Percentiles rank a stretch among this genome's conserved stretches.
Evolutionary conservation across 2,797 vertebrate genomes (phyloP).

Genomic region (Cyprinella venusta): DNA sequence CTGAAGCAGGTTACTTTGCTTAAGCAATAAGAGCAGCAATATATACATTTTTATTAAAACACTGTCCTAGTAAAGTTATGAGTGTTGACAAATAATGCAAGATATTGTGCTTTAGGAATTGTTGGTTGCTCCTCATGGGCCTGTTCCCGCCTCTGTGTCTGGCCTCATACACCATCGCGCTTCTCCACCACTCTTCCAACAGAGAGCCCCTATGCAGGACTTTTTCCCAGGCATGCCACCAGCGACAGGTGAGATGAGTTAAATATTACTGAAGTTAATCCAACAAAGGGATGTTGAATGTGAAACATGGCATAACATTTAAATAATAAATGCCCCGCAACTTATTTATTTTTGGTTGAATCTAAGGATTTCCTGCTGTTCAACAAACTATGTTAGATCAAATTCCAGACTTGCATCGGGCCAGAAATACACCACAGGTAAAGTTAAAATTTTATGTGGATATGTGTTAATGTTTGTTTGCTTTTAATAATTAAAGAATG

Average conservation of each 20-base stretch:
- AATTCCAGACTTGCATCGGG: constrained; percentile 85
- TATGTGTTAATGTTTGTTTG: not conserved
- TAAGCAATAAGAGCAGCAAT: not conserved
- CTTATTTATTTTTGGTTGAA: not conserved
- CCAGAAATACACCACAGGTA: constrained; percentile 77
- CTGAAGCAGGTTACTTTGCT: not conserved
- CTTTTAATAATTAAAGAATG: constrained; percentile 56
- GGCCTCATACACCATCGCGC: constrained; percentile 84
- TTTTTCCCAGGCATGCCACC: constrained; percentile 85
- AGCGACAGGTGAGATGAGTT: constrained; percentile 76
- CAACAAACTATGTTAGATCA: constrained; percentile 84
- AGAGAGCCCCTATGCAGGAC: constrained; percentile 88
- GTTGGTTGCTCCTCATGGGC: constrained; percentile 83
- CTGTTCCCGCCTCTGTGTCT: constrained; percentile 62
- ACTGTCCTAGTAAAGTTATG: not conserved
- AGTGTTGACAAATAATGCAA: not conserved
- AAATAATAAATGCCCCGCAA: not conserved
- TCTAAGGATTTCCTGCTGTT: constrained; percentile 70
- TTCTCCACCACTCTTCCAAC: constrained; percentile 88
- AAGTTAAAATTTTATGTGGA: not conserved
- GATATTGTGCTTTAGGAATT: constrained; percentile 81
- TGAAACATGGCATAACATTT: not conserved
- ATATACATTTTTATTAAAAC: not conserved
- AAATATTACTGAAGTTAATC: not conserved
- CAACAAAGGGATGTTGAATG: not conserved